These are phyloP conservation scores for Zaprionus ornatus DNA, from an alignment of 1,140 invertebrate genomes.

Conservation along the genomic window DNA sequence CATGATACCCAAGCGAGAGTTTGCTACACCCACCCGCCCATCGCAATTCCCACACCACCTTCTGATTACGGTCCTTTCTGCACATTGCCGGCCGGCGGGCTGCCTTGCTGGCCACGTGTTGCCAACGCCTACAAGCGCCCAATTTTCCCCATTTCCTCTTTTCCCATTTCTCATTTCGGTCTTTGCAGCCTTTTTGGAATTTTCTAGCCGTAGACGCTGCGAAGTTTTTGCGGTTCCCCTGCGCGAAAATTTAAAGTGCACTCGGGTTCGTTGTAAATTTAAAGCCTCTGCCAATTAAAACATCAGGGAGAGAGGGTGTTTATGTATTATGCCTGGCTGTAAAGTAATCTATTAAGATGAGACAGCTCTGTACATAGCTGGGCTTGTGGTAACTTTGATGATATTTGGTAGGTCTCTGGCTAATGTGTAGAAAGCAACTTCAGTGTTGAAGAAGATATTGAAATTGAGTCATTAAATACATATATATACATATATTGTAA, in stretches of 20 bases:
- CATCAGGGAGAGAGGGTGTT: neutral
- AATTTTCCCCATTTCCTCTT: neutral
- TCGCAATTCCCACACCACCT: neutral
- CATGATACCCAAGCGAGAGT: slow-evolving; percentile 4
- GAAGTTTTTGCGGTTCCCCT: neutral
- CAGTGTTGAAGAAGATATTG: neutral
- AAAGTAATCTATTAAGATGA: neutral
- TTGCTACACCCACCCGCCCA: neutral
- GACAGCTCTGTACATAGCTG: neutral
- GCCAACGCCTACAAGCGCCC: neutral
- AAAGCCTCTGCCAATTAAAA: neutral
- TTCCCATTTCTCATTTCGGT: neutral
- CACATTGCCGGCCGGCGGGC: neutral
- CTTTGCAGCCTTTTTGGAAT: neutral
- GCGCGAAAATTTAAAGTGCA: neutral
- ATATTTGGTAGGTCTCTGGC: neutral
- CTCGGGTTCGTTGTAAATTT: neutral
- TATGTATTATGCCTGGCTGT: neutral
- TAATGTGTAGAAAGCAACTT: neutral
- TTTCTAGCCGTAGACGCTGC: neutral
- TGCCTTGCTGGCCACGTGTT: neutral
- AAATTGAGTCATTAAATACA: neutral
- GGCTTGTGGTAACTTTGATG: neutral
- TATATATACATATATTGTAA: too few species aligned
- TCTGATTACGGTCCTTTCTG: neutral